Conservation (phyloP, 2,113 vertebrate genomes). For the Pagrus major region DNA sequence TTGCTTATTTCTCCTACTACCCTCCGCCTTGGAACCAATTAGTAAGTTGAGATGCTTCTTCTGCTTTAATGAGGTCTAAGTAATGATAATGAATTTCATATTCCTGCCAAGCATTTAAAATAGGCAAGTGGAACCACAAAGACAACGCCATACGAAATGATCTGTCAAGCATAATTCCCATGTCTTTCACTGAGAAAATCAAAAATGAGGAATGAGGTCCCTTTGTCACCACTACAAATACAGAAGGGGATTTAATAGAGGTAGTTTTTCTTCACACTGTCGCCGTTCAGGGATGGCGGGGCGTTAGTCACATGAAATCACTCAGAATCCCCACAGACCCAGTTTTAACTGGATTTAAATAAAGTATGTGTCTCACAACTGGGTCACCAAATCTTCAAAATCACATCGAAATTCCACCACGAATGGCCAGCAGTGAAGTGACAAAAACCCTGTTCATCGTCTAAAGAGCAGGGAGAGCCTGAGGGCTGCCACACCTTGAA, state of each 20-base stretch:
- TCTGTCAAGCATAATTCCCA: constrained; percentile 46
- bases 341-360: constrained; percentile 16
- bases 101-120: constrained; percentile 78
- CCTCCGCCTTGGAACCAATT: constrained; percentile 82
- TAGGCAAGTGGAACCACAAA: constrained; percentile 58
- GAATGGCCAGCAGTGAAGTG: constrained; percentile 24
- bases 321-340: constrained; percentile 6
- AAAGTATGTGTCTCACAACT: constrained; percentile 23
- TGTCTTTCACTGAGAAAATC: constrained; percentile 52
- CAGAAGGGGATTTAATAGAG: constrained; percentile 34
- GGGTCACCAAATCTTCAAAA: constrained; percentile 30
- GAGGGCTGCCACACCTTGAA: constrained; percentile 53
- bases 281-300: not conserved
- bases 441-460: constrained; percentile 28
- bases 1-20: constrained; percentile 75
- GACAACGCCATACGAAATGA: constrained; percentile 55
- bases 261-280: constrained; percentile 9
- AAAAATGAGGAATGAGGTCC: constrained; percentile 37
- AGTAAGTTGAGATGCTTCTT: constrained; percentile 81
- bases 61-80: constrained; percentile 83
- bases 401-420: constrained; percentile 9
- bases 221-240: constrained; percentile 25
- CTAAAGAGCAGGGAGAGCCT: constrained; percentile 43
- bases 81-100: constrained; percentile 83
- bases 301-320: constrained; percentile 12